These are phyloP conservation scores for Botia almorhae DNA, from an alignment of 2,797 vertebrate species.

Conservation along the genomic window DNA sequence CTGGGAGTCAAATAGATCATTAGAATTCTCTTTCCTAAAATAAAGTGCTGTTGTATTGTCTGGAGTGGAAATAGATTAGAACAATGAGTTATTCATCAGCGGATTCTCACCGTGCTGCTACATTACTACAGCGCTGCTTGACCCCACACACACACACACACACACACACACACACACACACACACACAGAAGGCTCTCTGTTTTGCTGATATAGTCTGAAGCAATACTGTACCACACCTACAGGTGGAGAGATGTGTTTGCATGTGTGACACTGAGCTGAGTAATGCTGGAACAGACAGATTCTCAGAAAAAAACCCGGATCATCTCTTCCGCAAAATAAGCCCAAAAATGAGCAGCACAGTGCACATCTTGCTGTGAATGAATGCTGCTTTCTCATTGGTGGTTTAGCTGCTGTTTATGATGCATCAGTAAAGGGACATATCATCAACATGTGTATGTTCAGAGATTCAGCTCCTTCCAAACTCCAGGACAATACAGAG, in stretches of 20 bases:
- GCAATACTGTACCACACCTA: slow-evolving; percentile 39
- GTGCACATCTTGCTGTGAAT: slow-evolving; percentile 2
- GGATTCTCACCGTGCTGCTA: slow-evolving; percentile 60
- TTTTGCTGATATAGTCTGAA: slow-evolving; percentile 27
- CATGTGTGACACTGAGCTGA: slow-evolving; percentile 50
- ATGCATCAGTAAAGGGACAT: too few relatives aligned
- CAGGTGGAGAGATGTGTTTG: slow-evolving; percentile 24
- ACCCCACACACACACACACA: too few relatives aligned
- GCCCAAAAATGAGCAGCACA: neutral
- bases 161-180: too few relatives aligned
- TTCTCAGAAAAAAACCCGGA: slow-evolving; percentile 64
- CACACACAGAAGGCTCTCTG: slow-evolving; percentile 51
- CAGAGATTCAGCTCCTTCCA: too few relatives aligned
- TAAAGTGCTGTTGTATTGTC: slow-evolving; percentile 56
- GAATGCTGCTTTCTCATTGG: neutral
- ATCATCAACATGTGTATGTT: too few relatives aligned
- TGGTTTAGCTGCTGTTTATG: neutral
- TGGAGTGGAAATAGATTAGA: slow-evolving; percentile 43
- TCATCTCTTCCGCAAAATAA: slow-evolving; percentile 19
- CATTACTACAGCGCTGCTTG: slow-evolving; percentile 48
- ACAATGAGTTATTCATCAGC: slow-evolving; percentile 43
- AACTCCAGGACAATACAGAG: too few relatives aligned
- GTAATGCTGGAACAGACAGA: slow-evolving; percentile 64
- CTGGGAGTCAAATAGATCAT: slow-evolving; percentile 45
- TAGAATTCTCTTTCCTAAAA: slow-evolving; percentile 54